Conservation (phyloP, 1,140 invertebrate species). For the Temnothorax curvispinosus region DNA sequence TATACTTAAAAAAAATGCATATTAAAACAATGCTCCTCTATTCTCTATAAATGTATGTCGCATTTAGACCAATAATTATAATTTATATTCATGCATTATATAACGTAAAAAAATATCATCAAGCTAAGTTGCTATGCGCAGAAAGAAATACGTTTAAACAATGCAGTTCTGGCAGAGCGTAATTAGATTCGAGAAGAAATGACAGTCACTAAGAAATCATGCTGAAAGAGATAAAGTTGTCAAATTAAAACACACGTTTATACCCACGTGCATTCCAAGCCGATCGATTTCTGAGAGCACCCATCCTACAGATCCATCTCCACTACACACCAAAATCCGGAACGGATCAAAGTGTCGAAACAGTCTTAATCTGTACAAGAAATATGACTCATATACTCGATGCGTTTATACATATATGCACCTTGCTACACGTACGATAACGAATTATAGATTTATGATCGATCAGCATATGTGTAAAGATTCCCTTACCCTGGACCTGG, state of each 20-base stretch:
- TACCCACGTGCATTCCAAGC: conserved; percentile 95
- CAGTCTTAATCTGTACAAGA: conserved; percentile 88
- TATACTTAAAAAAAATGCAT: neutral
- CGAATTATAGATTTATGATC: conserved; percentile 9
- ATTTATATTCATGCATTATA: conserved; percentile 47
- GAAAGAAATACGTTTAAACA: conserved; percentile 3
- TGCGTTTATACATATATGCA: too few species aligned
- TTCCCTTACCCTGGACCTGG: conserved; percentile 92
- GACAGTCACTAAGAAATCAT: conserved; percentile 28
- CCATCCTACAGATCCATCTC: conserved; percentile 97
- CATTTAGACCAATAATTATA: conserved; percentile 2
- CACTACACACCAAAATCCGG: conserved; percentile 96
- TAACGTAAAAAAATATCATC: neutral
- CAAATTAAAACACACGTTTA: conserved; percentile 71
- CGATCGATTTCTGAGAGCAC: conserved; percentile 97
- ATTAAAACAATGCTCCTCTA: conserved; percentile 7
- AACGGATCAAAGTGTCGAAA: conserved; percentile 97
- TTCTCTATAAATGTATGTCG: conserved; percentile 2
- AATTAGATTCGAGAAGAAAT: conserved; percentile 27
- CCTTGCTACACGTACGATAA: neutral
- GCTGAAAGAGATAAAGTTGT: neutral
- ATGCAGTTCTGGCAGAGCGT: neutral
- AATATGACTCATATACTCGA: neutral
- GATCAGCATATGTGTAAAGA: conserved; percentile 20
- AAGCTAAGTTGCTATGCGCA: conserved; percentile 7